A percentile compares a stretch with the other conserved stretches of the same genome.
These are phyloP conservation scores for Drosophila nebulosa DNA, from an alignment of 1,140 invertebrate species.

Conservation along the genomic window DNA sequence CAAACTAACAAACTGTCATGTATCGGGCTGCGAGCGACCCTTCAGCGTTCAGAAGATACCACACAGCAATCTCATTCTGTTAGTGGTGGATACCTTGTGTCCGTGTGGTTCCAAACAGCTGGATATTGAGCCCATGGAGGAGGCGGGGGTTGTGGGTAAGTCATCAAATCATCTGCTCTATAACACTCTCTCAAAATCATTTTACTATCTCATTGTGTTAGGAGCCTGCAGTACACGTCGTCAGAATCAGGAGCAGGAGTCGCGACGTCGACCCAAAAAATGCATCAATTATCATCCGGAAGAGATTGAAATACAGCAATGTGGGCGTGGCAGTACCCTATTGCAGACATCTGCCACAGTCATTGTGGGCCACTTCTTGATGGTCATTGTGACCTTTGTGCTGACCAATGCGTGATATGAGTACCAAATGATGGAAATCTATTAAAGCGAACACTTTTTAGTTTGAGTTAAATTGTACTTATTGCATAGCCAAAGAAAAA, in stretches of 20 bases:
- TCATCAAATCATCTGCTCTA: slow-evolving; percentile 1
- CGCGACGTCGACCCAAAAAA: slow-evolving; percentile 87
- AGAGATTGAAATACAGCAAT: slow-evolving; percentile 89
- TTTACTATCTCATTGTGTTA: not conserved
- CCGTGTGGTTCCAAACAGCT: slow-evolving; percentile 92
- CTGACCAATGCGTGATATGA: slow-evolving; percentile 79
- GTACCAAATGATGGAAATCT: slow-evolving; percentile 24
- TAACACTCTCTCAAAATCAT: not conserved
- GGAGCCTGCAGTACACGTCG: slow-evolving; percentile 83
- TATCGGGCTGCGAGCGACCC: slow-evolving; percentile 93
- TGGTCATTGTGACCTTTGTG: slow-evolving; percentile 67
- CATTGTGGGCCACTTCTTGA: slow-evolving; percentile 66
- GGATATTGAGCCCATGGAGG: slow-evolving; percentile 89
- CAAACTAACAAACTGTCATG: slow-evolving; percentile 94
- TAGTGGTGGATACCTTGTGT: slow-evolving; percentile 94
- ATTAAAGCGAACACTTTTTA: slow-evolving; percentile 7
- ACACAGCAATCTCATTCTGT: slow-evolving; percentile 93
- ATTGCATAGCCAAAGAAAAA: slow-evolving; percentile 18
- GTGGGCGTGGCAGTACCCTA: slow-evolving; percentile 82
- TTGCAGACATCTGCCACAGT: slow-evolving; percentile 54
- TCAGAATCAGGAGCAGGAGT: slow-evolving; percentile 83
- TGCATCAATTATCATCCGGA: slow-evolving; percentile 95
- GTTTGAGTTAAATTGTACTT: slow-evolving; percentile 30
- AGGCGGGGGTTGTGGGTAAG: slow-evolving; percentile 80
- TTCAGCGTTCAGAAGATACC: slow-evolving; percentile 96